Evolutionary conservation across 2,888 invertebrate species (phyloP), one percentile per base, ranked within the genome.

Genomic region (Drosophila lutescens): DNA sequence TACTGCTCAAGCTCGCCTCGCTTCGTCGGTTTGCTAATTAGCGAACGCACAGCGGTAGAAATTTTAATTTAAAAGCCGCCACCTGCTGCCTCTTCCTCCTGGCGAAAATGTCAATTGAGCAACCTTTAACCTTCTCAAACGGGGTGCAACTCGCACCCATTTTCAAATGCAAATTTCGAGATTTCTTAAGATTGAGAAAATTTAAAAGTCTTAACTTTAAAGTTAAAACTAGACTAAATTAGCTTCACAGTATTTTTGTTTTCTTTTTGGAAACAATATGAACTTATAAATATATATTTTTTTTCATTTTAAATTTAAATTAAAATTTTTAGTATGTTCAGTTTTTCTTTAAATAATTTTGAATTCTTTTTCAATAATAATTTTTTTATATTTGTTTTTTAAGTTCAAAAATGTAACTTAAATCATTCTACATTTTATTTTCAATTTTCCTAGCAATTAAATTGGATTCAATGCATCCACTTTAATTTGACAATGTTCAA

Each of bases 51-150:
- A 63, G n/a, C 62, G 65, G 63, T 63, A 43, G 65, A 63, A 63
- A 63, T 63, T 63, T 63, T 63, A 65, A 65, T 51, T 65, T 65
- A 65, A 65, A 50, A 65, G 41, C n/a, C 32, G 34, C 49, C 34
- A 49, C 26, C 41, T 26, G 51, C 59, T 30, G 50, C 49, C 30
- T 30, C 26, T 34, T 17, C 8, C 41, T 13, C n/a, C 41, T n/a
- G 12, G 78, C 65, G 23, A 61, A 79, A 83, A 83, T 79, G 86
- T 61, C 77, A 82, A 68, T 68, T 17, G 58, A 55, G 26, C 68
- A 59, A 86, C 77, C 86, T 80, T 82, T 73, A 80, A 82, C 80
- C 74, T 80, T 82, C 51, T 23, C 54, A 20, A 20, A 43, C 15
- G 20, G 17, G 17, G 46, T 9, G 61, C 38, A 61, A 46, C 17